These are phyloP conservation scores for Lasius fuliginosus DNA, from an alignment of 2,888 invertebrate species.

Conservation along the genomic window DNA sequence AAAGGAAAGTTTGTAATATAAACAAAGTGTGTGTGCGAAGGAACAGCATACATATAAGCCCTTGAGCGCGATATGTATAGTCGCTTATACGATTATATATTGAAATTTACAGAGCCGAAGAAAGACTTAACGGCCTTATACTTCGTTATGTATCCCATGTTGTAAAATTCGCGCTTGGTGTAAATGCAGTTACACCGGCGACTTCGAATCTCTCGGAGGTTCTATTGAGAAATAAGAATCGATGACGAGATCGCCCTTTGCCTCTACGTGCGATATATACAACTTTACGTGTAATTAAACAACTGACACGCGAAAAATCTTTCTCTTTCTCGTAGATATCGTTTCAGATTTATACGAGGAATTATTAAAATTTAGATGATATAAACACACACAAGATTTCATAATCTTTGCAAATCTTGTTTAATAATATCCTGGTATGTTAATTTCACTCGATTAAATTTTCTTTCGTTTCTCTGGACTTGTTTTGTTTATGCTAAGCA, in stretches of 20 bases:
- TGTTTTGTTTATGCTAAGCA: background rate
- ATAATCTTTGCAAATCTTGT: background rate
- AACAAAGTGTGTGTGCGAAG: background rate
- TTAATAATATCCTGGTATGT: background rate
- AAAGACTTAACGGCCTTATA: background rate
- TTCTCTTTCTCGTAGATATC: background rate
- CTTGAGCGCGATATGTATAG: background rate
- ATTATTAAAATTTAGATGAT: background rate
- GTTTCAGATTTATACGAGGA: background rate
- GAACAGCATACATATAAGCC: background rate
- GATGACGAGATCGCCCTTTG: background rate
- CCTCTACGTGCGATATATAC: background rate
- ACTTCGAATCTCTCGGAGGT: background rate
- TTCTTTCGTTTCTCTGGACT: background rate
- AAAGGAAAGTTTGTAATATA: slow-evolving; percentile 6
- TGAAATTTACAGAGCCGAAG: slow-evolving; percentile 13
- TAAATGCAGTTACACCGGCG: background rate
- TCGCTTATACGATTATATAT: background rate
- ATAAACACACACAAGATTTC: background rate
- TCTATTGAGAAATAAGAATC: background rate
- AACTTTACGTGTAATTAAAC: background rate
- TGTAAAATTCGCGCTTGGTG: background rate
- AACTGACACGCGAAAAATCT: background rate
- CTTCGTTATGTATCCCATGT: slow-evolving; percentile 3
- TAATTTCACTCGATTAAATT: background rate